Base-by-base conservation (phyloP, 30 jellyfish, hydroid and myxozoan genomes). In the Pseudorhiza aurosa region DNA sequence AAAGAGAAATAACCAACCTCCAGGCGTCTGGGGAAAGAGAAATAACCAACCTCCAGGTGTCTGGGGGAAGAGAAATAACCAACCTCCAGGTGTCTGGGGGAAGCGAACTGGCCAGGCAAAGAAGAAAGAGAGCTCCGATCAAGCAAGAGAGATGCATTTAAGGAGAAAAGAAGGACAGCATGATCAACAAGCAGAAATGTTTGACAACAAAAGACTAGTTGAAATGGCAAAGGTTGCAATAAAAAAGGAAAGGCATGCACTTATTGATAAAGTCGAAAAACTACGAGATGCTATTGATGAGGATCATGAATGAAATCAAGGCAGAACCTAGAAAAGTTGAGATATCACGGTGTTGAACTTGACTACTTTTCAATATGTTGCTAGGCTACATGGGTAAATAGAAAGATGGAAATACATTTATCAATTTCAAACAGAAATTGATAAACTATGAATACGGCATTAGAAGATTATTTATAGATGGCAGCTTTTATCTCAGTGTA, bases 51-150 rank as follows among this genome's bases (percentile, higher is more conserved):
- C 85, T 0, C 85, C 85, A 44, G 85, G 85, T 24, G 35, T 53
- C 0, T 72, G 75, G 85, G 2, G 78, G 0, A 29, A 35, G 28
- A 50, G 35, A 72, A 55, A 0, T 1, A 47, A 49, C 49, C 85
- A 72, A 4, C 85, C 85, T 3, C 85, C 85, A 27, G 85, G 85
- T 27, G 35, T 53, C 11, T 72, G 85, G 85, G 30, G 74, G 2
- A 72, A 72, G 53, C n/a, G 75, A 29, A 79, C 39, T 17, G 43
- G 50, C 37, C 86, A 72, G 39, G 76, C 87, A 3, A n/a, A n/a
- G n/a, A n/a, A n/a, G n/a, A n/a, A n/a, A n/a, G n/a, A n/a, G n/a
- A n/a, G n/a, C n/a, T n/a, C n/a, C n/a, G n/a, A n/a, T n/a, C n/a
- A n/a, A n/a, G 77, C 87, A 28, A 77, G 87, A 8, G 59, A 26